phyloP scores from a whole-genome alignment of 2,888 invertebrate species.

The Zelleria hepariella region DNA sequence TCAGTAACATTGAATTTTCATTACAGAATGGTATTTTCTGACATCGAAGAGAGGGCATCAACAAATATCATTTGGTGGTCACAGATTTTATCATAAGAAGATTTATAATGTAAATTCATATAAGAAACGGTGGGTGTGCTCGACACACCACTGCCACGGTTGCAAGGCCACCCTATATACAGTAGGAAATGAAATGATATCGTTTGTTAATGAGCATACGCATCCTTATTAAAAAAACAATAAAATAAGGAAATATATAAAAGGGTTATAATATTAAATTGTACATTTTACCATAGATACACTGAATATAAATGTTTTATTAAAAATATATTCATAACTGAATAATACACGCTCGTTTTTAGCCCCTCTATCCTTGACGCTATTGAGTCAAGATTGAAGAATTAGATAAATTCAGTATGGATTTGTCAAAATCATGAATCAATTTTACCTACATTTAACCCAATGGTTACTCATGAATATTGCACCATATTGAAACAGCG shows the following conservation, averaged over 20 bases:
- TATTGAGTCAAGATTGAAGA: too few relatives aligned
- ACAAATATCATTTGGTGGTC: neutral
- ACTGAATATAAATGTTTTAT: neutral
- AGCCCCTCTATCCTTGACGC: too few relatives aligned
- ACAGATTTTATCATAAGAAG: neutral
- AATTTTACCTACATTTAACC: neutral
- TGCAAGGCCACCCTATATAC: slow-evolving; percentile 9
- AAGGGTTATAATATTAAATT: neutral
- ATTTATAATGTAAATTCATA: neutral
- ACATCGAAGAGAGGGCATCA: neutral
- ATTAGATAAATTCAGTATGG: neutral
- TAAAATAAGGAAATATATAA: neutral
- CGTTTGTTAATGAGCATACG: neutral
- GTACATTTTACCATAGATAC: neutral
- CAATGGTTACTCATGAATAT: neutral
- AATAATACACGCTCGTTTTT: neutral
- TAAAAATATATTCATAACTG: neutral
- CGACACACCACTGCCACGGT: neutral
- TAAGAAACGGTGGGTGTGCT: slow-evolving; percentile 3
- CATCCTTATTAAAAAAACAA: neutral
- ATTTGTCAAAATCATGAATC: neutral
- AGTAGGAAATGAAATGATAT: slow-evolving; percentile 5
- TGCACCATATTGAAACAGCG: neutral
- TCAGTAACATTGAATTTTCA: neutral
- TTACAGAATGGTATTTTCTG: neutral